phyloP scores from a whole-genome alignment of 1,140 invertebrate species.

The Leptonema lineaticorne region DNA sequence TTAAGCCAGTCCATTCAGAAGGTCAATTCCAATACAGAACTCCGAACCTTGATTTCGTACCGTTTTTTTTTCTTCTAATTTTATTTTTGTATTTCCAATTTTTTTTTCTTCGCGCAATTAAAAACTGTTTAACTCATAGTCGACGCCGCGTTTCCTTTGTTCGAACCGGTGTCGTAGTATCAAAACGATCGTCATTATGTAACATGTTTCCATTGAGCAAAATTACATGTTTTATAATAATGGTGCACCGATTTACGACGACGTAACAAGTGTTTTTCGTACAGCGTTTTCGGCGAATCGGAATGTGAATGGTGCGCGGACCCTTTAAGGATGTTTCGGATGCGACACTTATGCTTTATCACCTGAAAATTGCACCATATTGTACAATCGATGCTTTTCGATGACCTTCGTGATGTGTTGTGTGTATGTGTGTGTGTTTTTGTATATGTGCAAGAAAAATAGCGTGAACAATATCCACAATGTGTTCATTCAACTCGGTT shows the following conservation, averaged over 20 bases:
- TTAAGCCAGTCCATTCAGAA: slow-evolving; percentile 13
- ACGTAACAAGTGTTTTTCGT: too few species aligned
- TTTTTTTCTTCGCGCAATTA: slow-evolving; percentile 16
- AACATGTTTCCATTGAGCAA: background rate
- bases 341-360: background rate
- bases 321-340: background rate
- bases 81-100: background rate
- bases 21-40: slow-evolving; percentile 3
- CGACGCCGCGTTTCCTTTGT: background rate
- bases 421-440: too few species aligned
- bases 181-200: slow-evolving; percentile 15
- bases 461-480: background rate
- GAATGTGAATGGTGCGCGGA: background rate
- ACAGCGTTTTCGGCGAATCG: background rate
- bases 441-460: slow-evolving; percentile 14
- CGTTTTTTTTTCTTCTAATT: background rate
- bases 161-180: background rate
- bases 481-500: slow-evolving; percentile 4
- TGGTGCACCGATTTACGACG: too few species aligned
- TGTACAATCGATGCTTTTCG: background rate
- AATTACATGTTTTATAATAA: too few species aligned
- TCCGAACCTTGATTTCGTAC: slow-evolving; percentile 14
- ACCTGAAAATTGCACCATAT: background rate
- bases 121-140: background rate
- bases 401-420: background rate